A percentile compares a stretch with the other conserved stretches of the same genome.
Conservation (phyloP, 2,888 invertebrate species). For the Rhagonycha lutea region DNA sequence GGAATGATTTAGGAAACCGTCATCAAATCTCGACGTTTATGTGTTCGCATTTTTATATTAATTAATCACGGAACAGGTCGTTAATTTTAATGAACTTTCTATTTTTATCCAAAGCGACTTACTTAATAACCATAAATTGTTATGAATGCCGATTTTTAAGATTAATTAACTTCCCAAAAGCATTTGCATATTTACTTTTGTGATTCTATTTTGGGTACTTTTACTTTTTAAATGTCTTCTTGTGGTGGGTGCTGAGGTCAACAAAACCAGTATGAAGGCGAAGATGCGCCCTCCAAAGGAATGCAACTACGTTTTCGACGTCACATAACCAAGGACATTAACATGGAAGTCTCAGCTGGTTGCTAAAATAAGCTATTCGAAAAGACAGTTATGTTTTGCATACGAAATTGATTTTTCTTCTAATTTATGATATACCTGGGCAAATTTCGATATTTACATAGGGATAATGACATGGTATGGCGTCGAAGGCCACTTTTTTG, state of each 20-base stretch:
- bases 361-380: slow-evolving; percentile 15
- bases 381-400: slow-evolving; percentile 17
- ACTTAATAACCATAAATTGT: neutral
- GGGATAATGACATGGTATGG: neutral
- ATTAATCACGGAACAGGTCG: neutral
- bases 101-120: neutral
- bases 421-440: neutral
- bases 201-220: slow-evolving; percentile 8
- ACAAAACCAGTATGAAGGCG: slow-evolving; percentile 28
- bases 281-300: slow-evolving; percentile 38
- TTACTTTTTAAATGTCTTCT: slow-evolving; percentile 30
- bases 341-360: slow-evolving; percentile 20
- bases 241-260: slow-evolving; percentile 19
- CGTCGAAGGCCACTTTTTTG: neutral
- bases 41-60: neutral
- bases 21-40: neutral
- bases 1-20: neutral
- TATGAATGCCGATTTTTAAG: neutral
- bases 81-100: neutral
- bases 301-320: slow-evolving; percentile 32
- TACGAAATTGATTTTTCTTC: neutral
- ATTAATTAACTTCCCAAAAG: neutral
- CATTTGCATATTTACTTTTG: neutral
- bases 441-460: neutral
- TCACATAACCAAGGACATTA: slow-evolving; percentile 21